A percentile compares a stretch with the other conserved stretches of the same genome.
Evolutionary conservation across 30 jellyfish, hydroid and myxozoan species (phyloP).

Genomic region (Pseudorhiza aurosa): DNA sequence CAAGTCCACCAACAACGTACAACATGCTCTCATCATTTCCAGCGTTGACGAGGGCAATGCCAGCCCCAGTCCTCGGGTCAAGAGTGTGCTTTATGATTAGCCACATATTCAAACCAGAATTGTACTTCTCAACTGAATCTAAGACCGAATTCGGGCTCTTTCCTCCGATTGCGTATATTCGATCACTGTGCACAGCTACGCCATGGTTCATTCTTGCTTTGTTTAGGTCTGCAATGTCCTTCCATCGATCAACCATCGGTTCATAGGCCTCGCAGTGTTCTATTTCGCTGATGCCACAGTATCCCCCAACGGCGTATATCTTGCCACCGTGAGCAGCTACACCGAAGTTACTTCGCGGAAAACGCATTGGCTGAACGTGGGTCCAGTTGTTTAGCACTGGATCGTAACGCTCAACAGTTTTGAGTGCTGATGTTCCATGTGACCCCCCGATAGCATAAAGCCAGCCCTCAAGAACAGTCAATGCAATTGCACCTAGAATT

Average conservation of each 20-base stretch:
- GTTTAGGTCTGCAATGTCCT: slow-evolving; percentile 78
- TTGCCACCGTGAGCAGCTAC: slow-evolving; percentile 73
- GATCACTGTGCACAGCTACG: slow-evolving; percentile 69
- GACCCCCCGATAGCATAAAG: slow-evolving; percentile 95
- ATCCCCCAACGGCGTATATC: slow-evolving; percentile 86
- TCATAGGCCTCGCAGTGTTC: slow-evolving; percentile 93
- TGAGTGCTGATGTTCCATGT: slow-evolving; percentile 79
- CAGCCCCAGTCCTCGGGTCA: slow-evolving; percentile 81
- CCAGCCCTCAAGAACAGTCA: slow-evolving; percentile 92
- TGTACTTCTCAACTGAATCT: slow-evolving; percentile 87
- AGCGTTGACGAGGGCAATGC: slow-evolving; percentile 66
- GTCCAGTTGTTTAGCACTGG: slow-evolving; percentile 83
- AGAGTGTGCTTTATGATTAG: slow-evolving; percentile 79
- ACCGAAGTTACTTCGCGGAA: slow-evolving; percentile 92
- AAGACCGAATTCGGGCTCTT: slow-evolving; percentile 64
- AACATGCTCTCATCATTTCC: slow-evolving; percentile 57
- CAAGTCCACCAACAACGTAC: slow-evolving; percentile 83
- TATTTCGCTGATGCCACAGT: slow-evolving; percentile 90
- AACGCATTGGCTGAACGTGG: slow-evolving; percentile 75
- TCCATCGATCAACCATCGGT: slow-evolving; percentile 76
- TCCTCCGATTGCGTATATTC: slow-evolving; percentile 96
- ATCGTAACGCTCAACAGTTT: slow-evolving; percentile 86
- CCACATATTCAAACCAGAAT: slow-evolving; percentile 95
- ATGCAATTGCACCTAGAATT: slow-evolving; percentile 80
- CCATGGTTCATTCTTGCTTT: slow-evolving; percentile 93